Evolutionary conservation across 2,113 vertebrate species (phyloP).

Genomic region (Speoplatyrhinus poulsoni): DNA sequence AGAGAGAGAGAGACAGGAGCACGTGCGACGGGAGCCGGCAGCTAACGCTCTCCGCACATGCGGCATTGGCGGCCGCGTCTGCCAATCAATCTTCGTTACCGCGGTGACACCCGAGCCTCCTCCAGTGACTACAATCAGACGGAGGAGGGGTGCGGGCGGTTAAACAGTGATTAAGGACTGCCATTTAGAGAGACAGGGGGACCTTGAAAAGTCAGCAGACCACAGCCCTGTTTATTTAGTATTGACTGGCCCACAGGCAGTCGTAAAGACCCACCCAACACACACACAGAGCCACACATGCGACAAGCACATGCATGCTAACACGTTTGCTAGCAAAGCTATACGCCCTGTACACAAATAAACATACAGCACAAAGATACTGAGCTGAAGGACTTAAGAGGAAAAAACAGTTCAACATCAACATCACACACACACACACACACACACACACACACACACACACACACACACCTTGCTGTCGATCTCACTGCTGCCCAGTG

Average conservation of each 20-base stretch:
- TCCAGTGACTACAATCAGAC: conserved; percentile 51
- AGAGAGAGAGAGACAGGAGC: conserved; percentile 3
- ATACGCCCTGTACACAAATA: neutral
- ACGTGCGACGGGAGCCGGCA: neutral
- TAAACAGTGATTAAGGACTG: conserved; percentile 77
- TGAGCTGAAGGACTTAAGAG: neutral
- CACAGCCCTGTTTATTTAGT: conserved; percentile 66
- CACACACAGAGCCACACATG: neutral
- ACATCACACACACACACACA: neutral
- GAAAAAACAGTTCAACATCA: neutral
- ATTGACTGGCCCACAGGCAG: conserved; percentile 40
- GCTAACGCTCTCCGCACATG: conserved; percentile 25
- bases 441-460: conserved; percentile 23
- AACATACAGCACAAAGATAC: neutral
- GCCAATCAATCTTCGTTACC: conserved; percentile 71
- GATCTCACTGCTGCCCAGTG: conserved; percentile 96
- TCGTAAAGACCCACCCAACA: conserved; percentile 2
- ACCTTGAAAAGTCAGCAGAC: conserved; percentile 75
- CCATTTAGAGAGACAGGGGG: conserved; percentile 63
- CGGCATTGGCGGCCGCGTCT: conserved; percentile 36
- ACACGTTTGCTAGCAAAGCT: too few relatives aligned
- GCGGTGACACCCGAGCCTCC: conserved; percentile 37
- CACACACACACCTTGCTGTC: conserved; percentile 94
- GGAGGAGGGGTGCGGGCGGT: conserved; percentile 40
- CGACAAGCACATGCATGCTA: neutral